phyloP scores from a whole-genome alignment of 2,888 invertebrate species.

The Melangyna quadrimaculata region DNA sequence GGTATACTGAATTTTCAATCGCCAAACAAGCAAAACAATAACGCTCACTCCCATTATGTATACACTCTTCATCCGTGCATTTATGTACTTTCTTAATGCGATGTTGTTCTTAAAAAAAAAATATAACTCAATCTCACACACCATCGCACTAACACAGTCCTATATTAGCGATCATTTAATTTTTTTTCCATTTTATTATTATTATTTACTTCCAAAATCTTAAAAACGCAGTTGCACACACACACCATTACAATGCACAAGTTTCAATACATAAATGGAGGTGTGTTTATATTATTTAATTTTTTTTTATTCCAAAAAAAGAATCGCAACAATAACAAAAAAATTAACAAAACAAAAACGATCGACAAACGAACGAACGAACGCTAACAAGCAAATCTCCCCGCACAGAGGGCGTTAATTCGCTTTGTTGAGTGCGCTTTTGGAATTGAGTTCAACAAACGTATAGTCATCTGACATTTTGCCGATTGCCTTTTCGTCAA shows the following conservation, averaged over 20 bases:
- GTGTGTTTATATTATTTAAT: slow-evolving; percentile 31
- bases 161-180: slow-evolving; percentile 8
- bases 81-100: slow-evolving; percentile 47
- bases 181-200: slow-evolving; percentile 4
- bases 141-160: slow-evolving; percentile 21
- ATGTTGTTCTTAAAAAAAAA: slow-evolving; percentile 51
- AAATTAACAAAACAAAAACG: slow-evolving; percentile 29
- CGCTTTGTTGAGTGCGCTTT: slow-evolving; percentile 45
- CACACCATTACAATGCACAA: slow-evolving; percentile 49
- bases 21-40: slow-evolving; percentile 1
- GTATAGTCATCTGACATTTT: slow-evolving; percentile 34
- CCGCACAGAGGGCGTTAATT: slow-evolving; percentile 54
- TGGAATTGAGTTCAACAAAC: slow-evolving; percentile 18
- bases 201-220: slow-evolving; percentile 67
- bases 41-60: slow-evolving; percentile 27
- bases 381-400: slow-evolving; percentile 53
- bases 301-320: slow-evolving; percentile 31
- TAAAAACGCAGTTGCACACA: slow-evolving; percentile 71
- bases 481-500: slow-evolving; percentile 53
- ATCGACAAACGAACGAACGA: slow-evolving; percentile 54
- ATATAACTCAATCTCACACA: slow-evolving; percentile 60
- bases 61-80: slow-evolving; percentile 9
- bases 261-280: slow-evolving; percentile 30
- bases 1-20: slow-evolving; percentile 1
- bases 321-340: slow-evolving; percentile 28